Base-by-base conservation (phyloP, 2,797 vertebrate genomes). In the Setipinna tenuifilis region DNA sequence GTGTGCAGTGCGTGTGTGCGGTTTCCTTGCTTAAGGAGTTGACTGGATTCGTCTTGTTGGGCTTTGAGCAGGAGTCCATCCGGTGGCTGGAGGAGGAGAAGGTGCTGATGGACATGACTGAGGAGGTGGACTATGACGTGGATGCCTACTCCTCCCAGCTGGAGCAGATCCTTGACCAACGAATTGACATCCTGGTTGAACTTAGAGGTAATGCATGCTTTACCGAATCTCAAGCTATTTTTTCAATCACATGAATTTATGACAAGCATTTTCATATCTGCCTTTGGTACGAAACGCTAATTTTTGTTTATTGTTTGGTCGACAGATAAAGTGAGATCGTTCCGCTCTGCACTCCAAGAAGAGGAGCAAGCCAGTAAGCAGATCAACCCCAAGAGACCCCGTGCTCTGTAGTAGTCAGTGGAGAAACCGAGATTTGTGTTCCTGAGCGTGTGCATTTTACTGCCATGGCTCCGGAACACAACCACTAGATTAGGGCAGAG, bases 311-410 rank as follows among this genome's bases (percentile, higher is more conserved):
- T 54, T 54, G 50, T 54, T 85, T 82, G 81, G 41, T 86, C 82
- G 86, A 90, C 94, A 99, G 98, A 99, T 94, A 99, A 99, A 97
- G 98, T 99, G 94, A 99, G 98, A 93, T 98, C 97, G 81, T 99
- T 99, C 95, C 97, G 98, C 86, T 95, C 97, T 89, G 90, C 98
- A 25, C 96, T 99, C 23, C 98, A 98, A 90, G 98, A 99, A 87
- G 98, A 99, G 91, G 98, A 99, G 91, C 98, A 99, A 88, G 98
- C 98, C 94, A 99, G 98, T 96, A 98, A 98, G 96, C 98, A 99
- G 96, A 99, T 99, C 93, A 98, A 97, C 90, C 97, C 97, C 84
- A 99, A 99, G 93, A 97, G 97, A 95, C 97, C 98, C 65, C 94
- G 94, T 35, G 94, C 94, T 84, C 92, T 96, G 91, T 96, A 95